Base-by-base conservation (phyloP, 2,888 invertebrate species). In the Prenolepis imparis region DNA sequence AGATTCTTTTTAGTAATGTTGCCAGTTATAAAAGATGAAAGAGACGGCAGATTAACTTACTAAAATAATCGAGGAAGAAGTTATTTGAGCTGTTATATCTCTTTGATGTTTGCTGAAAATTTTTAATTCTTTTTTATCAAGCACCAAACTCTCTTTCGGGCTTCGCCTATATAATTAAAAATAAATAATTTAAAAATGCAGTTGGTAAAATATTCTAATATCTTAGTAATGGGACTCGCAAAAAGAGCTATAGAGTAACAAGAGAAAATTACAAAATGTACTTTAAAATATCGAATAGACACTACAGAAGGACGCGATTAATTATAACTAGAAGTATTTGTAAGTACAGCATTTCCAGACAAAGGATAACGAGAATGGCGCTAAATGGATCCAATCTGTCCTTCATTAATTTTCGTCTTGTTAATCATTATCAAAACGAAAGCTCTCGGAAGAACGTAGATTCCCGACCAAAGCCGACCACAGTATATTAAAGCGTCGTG, bases 321-420 rank as follows among this genome's bases (percentile, higher is more conserved):
- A 81, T 81, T 75, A 81, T 63, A 36, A 36, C 4, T 36, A 64
- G 41, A 81, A 75, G 48, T 81, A 81, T 74, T 81, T 63, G 74
- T 55, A 63, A 81, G 81, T 73, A 55, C 41, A 39, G 75, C 63
- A 21, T 28, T 36, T 41, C 63, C 75, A 55, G 80, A 78, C 78
- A 78, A 83, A 78, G 83, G 67, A 2, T 84, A 83, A 83, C 68
- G 83, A 84, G 84, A 61, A 61, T 63, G 64, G 55, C 83, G 83
- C 39, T 83, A 84, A 80, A 74, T 74, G 84, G 75, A 63, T 77
- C 83, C 68, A 59, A 64, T 57, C 64, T 57, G 57, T 83, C 66
- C 77, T 52, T 44, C 67, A 61, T 83, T 77, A 83, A 83, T 84
- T 83, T 63, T 52, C 77, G 57, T 70, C 39, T 67, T 77, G 36